Evolutionary conservation across 2,888 invertebrate species (phyloP), one percentile per base, ranked within the genome.

Genomic region (Lasius fuliginosus): DNA sequence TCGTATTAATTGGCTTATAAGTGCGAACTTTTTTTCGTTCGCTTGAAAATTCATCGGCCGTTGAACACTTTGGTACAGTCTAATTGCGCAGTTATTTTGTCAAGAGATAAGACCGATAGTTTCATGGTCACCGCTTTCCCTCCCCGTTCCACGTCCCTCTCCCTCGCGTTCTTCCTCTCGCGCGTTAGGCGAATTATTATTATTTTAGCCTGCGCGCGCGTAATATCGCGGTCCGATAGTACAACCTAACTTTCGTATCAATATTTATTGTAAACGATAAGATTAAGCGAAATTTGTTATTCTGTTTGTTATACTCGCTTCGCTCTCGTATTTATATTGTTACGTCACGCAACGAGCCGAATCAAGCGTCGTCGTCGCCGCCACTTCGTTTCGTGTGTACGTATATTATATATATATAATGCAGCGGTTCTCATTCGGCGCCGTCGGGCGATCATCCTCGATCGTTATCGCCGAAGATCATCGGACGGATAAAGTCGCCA

Each of bases 241-340:
- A 86, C 87, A 92, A 92, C 90, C 91, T 92, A 92, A 92, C 91
- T 91, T 92, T 92, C 92, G 87, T 92, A 93, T 94, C 94, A 94
- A 94, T 94, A 94, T 94, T 94, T 93, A 94, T 93, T 92, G 91
- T 92, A 91, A 92, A 92, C 89, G 94, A 94, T 94, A 94, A 94
- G 94, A 94, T 94, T 93, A 92, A 91, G 88, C 36, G 67, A 88
- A 92, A 94, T 92, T 93, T 90, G 92, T 93, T 93, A 92, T 93
- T 91, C n/a, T n/a, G n/a, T n/a, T n/a, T n/a, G n/a, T n/a, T n/a
- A n/a, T n/a, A 89, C 90, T 90, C 81, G 85, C 65, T 18, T 3
- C 46, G 9, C 46, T 69, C 81, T 90, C n/a, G 18, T 94, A 93
- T 93, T 93, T 94, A 93, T 93, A 94, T 93, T 93, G 92, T 94